Conservation (phyloP, 2,888 invertebrate species). For the Sinopyrophorus schimmeli region DNA sequence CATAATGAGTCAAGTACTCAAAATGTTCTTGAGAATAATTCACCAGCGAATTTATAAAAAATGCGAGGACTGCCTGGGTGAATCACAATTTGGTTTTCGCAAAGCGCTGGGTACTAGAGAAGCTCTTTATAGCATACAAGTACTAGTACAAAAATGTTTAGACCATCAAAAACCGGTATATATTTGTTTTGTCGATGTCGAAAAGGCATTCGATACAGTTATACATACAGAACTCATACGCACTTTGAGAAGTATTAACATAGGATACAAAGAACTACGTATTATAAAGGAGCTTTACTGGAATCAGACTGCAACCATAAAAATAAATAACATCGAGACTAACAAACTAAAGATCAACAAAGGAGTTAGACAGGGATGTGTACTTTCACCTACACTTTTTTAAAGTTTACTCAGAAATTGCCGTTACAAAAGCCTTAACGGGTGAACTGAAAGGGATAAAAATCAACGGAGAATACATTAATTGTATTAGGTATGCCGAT, state of each 20-base stretch:
- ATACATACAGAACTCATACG: no score
- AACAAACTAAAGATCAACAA: not conserved
- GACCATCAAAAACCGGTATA: slow-evolving; percentile 4
- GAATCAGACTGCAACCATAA: not conserved
- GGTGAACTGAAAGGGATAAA: not conserved
- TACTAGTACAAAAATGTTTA: slow-evolving; percentile 4
- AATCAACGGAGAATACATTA: not conserved
- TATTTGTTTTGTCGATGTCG: not conserved
- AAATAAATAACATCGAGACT: not conserved
- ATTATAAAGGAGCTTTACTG: not conserved
- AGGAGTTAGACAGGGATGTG: not conserved
- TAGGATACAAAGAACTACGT: no score
- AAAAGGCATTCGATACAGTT: slow-evolving; percentile 1
- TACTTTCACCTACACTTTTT: not conserved
- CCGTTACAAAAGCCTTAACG: not conserved
- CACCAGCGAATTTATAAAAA: slow-evolving; percentile 1
- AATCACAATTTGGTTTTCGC: slow-evolving; percentile 2
- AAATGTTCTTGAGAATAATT: slow-evolving; percentile 4
- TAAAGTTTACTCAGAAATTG: not conserved
- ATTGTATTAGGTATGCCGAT: slow-evolving; percentile 7
- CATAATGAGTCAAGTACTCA: slow-evolving; percentile 7
- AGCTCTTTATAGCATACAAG: slow-evolving; percentile 6
- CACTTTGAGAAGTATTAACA: no score
- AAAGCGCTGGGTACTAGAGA: not conserved
- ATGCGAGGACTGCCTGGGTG: slow-evolving; percentile 2